Evolutionary conservation across 2,888 invertebrate genomes (phyloP), one percentile per base, ranked within the genome.

Genomic region (Rhyacophila evoluta): DNA sequence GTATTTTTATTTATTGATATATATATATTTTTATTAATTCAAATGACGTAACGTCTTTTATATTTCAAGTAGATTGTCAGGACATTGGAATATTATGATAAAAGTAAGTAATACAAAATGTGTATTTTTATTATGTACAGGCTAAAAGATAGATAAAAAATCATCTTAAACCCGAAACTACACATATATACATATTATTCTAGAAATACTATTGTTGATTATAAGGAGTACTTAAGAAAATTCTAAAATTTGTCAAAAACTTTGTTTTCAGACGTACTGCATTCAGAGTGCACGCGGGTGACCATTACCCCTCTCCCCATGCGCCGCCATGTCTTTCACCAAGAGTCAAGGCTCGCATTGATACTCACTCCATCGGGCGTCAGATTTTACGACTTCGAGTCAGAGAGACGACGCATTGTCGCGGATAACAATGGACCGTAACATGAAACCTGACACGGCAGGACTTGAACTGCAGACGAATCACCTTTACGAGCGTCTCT

Each of bases 381-480:
- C 73, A 33, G 12, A 27, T 68, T 77, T 77, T 73, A 77, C 77
- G 77, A 77, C 77, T 28, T 27, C 68, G 74, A 67, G 29, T n/a
- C 29, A 55, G 41, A n/a, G 33, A 27, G 39, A 2, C 27, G 37
- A n/a, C 39, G 76, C n/a, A 73, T 73, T 77, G 77, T 73, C 74
- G 76, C 12, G 27, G 77, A 10, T 36, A 80, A 80, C 80, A 80
- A 80, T 80, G 78, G 80, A 69, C 72, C 78, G 75, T 80, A 80
- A 74, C 74, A 28, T 74, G 75, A 37, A 80, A 80, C 75, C 68
- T 36, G 80, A 80, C 75, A 78, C 36, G 71, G 55, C 55, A 55
- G 55, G 55, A 55, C 55, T n/a, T 55, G 15, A 19, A 55, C 55
- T 55, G 55, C 55, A 55, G 55, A 55, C 55, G 55, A 55, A 55